Conservation (phyloP, 1,140 invertebrate genomes). For the Drosophila seguyi region DNA sequence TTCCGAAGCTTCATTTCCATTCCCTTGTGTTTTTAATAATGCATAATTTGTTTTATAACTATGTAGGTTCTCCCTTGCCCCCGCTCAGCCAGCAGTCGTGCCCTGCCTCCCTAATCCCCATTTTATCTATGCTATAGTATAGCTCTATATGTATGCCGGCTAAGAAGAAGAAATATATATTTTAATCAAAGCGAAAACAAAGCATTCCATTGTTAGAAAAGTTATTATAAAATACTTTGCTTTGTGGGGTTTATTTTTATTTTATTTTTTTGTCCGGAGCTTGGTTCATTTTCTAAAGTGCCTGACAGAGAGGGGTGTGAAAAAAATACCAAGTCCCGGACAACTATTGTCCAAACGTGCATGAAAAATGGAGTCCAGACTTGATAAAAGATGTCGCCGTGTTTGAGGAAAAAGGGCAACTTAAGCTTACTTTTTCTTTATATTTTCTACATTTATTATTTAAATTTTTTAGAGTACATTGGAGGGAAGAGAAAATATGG, state of each 20-base stretch:
- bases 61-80: conserved; percentile 51
- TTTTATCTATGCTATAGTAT: conserved; percentile 70
- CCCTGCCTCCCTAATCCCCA: not conserved
- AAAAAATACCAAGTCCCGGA: conserved; percentile 30
- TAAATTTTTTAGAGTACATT: too few relatives aligned
- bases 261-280: conserved; percentile 22
- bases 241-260: conserved; percentile 46
- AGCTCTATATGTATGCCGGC: conserved; percentile 6
- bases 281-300: conserved; percentile 69
- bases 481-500: too few relatives aligned
- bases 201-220: conserved; percentile 71
- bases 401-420: not conserved
- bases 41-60: conserved; percentile 82
- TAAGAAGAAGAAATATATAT: conserved; percentile 38
- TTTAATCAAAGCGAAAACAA: conserved; percentile 83
- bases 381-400: not conserved
- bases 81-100: not conserved
- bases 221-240: conserved; percentile 75
- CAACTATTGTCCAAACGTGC: conserved; percentile 61
- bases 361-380: conserved; percentile 30
- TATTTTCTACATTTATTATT: not conserved
- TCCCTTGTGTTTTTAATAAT: conserved; percentile 78
- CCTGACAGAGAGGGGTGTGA: not conserved
- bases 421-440: too few relatives aligned
- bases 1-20: conserved; percentile 42